These are phyloP conservation scores for Apodemus sylvaticus DNA, from an alignment of 2,113 vertebrate genomes.

Conservation along the genomic window DNA sequence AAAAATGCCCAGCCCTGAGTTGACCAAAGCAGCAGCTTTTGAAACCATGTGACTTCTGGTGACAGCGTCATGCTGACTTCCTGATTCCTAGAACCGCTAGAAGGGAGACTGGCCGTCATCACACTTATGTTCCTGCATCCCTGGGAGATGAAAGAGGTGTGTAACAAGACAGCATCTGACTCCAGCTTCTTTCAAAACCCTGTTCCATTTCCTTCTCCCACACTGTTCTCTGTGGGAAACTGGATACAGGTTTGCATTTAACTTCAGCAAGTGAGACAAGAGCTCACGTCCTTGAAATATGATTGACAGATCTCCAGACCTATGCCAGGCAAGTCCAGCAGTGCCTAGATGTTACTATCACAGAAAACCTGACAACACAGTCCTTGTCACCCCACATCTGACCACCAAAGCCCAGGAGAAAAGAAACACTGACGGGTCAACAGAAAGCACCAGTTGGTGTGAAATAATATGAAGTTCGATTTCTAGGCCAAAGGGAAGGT, in stretches of 20 bases:
- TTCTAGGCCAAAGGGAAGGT: background rate
- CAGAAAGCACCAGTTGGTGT: background rate
- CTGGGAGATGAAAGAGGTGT: slow-evolving; percentile 20
- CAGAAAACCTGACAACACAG: background rate
- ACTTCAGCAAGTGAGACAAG: slow-evolving; percentile 50
- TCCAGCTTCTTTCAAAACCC: slow-evolving; percentile 64
- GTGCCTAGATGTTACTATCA: slow-evolving; percentile 4
- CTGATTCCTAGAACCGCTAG: background rate
- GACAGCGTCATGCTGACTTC: background rate
- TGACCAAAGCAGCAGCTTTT: background rate
- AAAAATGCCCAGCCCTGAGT: background rate
- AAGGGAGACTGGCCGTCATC: background rate
- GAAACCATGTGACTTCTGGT: background rate
- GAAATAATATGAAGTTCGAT: background rate
- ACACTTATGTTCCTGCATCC: background rate
- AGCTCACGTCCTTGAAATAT: slow-evolving; percentile 2
- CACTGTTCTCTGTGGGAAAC: slow-evolving; percentile 39
- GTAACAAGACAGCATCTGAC: slow-evolving; percentile 31
- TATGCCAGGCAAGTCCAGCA: background rate
- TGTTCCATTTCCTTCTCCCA: slow-evolving; percentile 51
- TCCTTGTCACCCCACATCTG: background rate
- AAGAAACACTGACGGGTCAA: background rate
- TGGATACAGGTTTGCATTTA: slow-evolving; percentile 32
- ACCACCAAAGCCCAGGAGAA: background rate
- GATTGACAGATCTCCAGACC: background rate